A percentile compares a stretch with the other conserved stretches of the same genome.
Evolutionary conservation across 2,888 invertebrate genomes (phyloP).

Genomic region (Tenodera sinensis): DNA sequence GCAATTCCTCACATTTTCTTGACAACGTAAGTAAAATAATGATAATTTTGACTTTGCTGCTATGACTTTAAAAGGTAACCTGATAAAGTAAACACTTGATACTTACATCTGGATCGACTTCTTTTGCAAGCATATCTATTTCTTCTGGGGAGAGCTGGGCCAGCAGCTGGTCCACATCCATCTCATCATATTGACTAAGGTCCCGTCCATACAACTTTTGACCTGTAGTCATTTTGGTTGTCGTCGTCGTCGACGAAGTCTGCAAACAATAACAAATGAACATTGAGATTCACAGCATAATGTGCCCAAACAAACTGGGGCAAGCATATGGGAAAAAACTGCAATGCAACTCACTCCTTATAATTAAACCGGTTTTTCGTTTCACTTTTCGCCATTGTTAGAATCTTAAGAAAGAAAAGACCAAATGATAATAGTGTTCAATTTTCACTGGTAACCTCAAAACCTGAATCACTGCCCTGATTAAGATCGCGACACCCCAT

Average conservation of each 20-base stretch:
- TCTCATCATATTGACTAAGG: constrained; percentile 85
- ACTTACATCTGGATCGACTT: constrained; percentile 99
- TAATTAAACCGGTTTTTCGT: background rate
- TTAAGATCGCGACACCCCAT: background rate
- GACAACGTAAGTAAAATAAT: too few relatives aligned
- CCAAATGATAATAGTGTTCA: background rate
- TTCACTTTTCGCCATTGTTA: background rate
- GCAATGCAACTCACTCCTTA: background rate
- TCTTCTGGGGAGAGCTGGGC: constrained; percentile 92
- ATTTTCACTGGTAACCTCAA: constrained; percentile 4
- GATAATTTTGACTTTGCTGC: too few relatives aligned
- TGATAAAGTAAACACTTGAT: background rate
- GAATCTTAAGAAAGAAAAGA: background rate
- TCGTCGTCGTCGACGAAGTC: constrained; percentile 82
- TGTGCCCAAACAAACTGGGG: background rate
- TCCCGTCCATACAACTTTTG: constrained; percentile 88
- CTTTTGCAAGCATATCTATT: constrained; percentile 94
- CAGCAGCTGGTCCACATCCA: constrained; percentile 93
- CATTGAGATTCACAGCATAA: background rate
- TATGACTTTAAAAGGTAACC: too few relatives aligned
- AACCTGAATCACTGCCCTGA: constrained; percentile 2
- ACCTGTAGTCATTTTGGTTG: constrained; percentile 85
- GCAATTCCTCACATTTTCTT: too few relatives aligned
- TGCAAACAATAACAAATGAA: constrained; percentile 48
- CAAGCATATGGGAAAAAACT: background rate